Evolutionary conservation across 2,888 invertebrate species (phyloP).

Genomic region (Syrista parreyssii): DNA sequence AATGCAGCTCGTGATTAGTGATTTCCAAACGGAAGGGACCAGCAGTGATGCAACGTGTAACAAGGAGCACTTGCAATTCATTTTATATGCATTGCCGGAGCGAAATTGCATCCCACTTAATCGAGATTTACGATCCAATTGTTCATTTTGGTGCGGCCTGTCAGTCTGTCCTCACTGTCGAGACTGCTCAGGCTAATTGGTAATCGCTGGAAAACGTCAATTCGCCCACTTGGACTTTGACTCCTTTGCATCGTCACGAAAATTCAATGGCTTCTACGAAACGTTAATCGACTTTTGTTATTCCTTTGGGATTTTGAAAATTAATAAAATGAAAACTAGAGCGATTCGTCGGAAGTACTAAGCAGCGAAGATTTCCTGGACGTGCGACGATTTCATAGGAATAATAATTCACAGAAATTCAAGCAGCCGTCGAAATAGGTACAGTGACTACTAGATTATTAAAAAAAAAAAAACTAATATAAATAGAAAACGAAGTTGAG

Average conservation of each 20-base stretch:
- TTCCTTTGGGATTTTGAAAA: neutral
- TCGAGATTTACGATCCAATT: conserved; percentile 19
- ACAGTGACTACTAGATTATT: neutral
- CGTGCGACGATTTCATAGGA: neutral
- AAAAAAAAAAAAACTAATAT: neutral
- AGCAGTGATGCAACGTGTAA: neutral
- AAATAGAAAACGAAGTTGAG: neutral
- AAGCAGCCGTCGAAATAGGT: neutral
- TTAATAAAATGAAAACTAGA: neutral
- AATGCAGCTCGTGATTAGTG: neutral
- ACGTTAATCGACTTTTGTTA: neutral
- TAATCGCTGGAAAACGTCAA: conserved; percentile 3
- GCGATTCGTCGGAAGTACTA: neutral
- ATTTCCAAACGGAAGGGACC: neutral
- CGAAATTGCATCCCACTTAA: conserved; percentile 26
- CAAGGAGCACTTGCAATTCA: conserved; percentile 23
- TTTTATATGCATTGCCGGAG: conserved; percentile 22
- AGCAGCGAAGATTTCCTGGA: neutral
- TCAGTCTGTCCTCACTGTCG: neutral
- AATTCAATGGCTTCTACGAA: neutral
- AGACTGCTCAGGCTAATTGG: neutral
- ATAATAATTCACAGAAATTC: neutral
- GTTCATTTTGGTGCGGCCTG: conserved; percentile 9
- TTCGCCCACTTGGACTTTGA: neutral
- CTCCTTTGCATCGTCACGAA: neutral